Base-by-base conservation (phyloP, 1,140 invertebrate species). In the Lethrus apterus region DNA sequence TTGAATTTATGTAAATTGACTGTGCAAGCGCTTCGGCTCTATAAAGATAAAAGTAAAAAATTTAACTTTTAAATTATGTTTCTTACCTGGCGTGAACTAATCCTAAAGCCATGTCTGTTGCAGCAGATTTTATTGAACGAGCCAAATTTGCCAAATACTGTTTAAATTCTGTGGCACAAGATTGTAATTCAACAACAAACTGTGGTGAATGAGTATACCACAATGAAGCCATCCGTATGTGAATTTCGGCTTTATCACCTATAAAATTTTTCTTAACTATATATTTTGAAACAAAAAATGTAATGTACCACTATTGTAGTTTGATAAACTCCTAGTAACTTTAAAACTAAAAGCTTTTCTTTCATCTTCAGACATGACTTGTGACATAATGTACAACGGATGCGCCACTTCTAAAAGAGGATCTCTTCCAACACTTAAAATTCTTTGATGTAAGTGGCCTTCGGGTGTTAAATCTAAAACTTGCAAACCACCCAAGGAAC, bases 181-280 rank as follows among this genome's bases (percentile, higher is more conserved):
- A 86, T 51, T 80, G 78, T 17, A 96, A 67, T 64, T 96, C 92
- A n/a, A 80, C 76, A 10, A 96, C 72, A 58, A 95, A 80, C 45
- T 83, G 76, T 0, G 88, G 83, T 19, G 86, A 92, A 67, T 97
- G 93, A 1, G 88, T 90, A 66, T 96, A 96, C 75, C 86, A 92
- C 23, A 96, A 83, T 24, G 91, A 93, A 0, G 90, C 93, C 76
- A 97, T 84, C 46, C 83, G 75, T 38, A 95, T 70, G 0, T 62
- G 68, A 0, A 75, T 58, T 26, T 70, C 62, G 0, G 67, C 66
- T 1, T 52, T 2, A 62, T 72, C 51, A 26, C 14, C 29, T 26
- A 5, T 3, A 23, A 42, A 18, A 38, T n/a, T 21, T 13, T 21
- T 13, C 3, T 5, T 7, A 23, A 21, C 9, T 38, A 4, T 10